A percentile compares a stretch with the other conserved stretches of the same genome.
These are phyloP conservation scores for Subanguina moxae DNA, from an alignment of 1,140 invertebrate genomes.

Conservation along the genomic window DNA sequence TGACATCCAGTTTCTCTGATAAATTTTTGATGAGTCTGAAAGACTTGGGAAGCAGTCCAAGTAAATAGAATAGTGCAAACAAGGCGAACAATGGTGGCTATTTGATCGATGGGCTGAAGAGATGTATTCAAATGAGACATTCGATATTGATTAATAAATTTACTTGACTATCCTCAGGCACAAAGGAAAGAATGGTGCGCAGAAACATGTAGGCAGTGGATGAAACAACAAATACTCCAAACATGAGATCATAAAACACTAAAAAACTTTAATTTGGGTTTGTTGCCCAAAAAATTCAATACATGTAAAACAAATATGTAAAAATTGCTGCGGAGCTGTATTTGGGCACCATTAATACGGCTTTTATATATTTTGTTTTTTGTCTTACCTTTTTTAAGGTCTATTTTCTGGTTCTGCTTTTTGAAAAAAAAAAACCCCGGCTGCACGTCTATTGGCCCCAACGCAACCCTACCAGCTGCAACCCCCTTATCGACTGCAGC, in stretches of 20 bases:
- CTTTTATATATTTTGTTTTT: no score
- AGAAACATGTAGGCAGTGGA: conserved; percentile 47
- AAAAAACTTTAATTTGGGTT: conserved; percentile 9
- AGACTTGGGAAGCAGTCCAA: conserved; percentile 46
- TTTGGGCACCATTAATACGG: no score
- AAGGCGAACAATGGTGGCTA: conserved; percentile 39
- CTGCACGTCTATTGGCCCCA: no score
- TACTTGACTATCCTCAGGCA: conserved; percentile 14
- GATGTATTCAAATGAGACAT: not conserved
- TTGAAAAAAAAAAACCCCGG: conserved; percentile 12
- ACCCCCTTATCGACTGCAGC: no score
- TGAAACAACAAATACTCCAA: conserved; percentile 43
- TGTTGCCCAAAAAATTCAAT: no score
- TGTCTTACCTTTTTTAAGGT: no score
- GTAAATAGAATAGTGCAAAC: conserved; percentile 41
- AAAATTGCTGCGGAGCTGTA: no score
- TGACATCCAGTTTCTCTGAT: conserved; percentile 44
- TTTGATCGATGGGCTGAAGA: conserved; percentile 32
- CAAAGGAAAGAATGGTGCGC: conserved; percentile 40
- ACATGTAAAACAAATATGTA: no score
- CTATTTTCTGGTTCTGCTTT: no score
- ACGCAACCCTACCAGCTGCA: no score
- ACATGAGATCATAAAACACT: conserved; percentile 42
- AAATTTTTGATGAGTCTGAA: conserved; percentile 42
- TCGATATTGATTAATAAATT: not conserved